phyloP scores from a whole-genome alignment of 2,888 invertebrate species.

The Homarus gammarus region DNA sequence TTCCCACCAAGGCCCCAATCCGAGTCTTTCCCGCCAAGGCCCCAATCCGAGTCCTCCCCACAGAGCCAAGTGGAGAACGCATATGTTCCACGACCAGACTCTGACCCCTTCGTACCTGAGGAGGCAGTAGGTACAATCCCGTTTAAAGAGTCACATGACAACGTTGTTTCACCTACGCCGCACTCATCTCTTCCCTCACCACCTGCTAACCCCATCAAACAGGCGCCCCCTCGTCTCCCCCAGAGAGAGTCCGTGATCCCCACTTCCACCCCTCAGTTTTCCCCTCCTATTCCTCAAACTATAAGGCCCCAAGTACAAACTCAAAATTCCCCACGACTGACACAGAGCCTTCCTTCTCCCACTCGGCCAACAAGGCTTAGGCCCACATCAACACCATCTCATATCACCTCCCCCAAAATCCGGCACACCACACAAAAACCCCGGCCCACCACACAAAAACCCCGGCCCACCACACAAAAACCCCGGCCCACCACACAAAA shows the following conservation, averaged over 20 bases:
- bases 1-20: neutral
- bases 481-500: neutral
- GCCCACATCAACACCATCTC: neutral
- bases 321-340: neutral
- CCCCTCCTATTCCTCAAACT: neutral
- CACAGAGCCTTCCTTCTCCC: neutral
- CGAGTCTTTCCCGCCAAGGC: conserved; percentile 2
- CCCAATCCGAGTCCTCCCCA: neutral
- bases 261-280: neutral
- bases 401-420: neutral
- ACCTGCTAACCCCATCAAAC: conserved; percentile 4
- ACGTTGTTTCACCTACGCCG: no score
- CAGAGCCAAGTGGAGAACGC: neutral
- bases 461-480: neutral
- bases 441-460: conserved; percentile 1
- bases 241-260: neutral
- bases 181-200: neutral
- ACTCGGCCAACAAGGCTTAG: neutral
- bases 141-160: neutral
- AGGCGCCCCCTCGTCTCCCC: neutral
- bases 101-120: conserved; percentile 45
- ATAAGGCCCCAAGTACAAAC: neutral
- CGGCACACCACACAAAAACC: neutral
- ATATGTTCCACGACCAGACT: conserved; percentile 4
- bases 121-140: conserved; percentile 7